A percentile compares a stretch with the other conserved stretches of the same genome.
Evolutionary conservation across 1,140 invertebrate genomes (phyloP).

Genomic region (Vollenhovia emeryi): DNA sequence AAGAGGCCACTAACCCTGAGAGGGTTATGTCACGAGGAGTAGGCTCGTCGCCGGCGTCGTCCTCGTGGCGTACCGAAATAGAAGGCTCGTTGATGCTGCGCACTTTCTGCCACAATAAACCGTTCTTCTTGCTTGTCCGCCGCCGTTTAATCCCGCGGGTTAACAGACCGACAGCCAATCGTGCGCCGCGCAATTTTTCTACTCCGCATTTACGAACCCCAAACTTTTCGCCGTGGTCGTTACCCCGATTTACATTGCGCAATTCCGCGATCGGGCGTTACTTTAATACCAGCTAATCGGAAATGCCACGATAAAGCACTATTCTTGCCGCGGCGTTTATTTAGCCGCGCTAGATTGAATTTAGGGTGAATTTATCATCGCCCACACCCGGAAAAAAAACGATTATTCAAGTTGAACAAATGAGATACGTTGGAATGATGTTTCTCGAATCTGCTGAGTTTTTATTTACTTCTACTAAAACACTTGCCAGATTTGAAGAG

Average conservation of each 20-base stretch:
- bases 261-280: not conserved
- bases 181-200: not conserved
- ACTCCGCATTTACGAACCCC: not conserved
- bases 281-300: not conserved
- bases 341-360: not conserved
- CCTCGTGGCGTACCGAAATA: constrained; percentile 62
- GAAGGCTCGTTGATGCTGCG: constrained; percentile 60
- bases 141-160: constrained; percentile 56
- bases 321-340: not conserved
- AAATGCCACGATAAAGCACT: not conserved
- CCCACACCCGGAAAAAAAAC: too few relatives aligned
- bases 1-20: constrained; percentile 70
- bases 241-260: not conserved
- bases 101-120: constrained; percentile 62
- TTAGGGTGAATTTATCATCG: not conserved
- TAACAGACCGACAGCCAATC: not conserved
- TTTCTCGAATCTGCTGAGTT: too few relatives aligned
- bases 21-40: constrained; percentile 67
- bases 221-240: not conserved
- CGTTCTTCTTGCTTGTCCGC: constrained; percentile 40
- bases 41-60: constrained; percentile 24
- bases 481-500: too few relatives aligned
- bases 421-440: too few relatives aligned
- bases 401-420: too few relatives aligned
- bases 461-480: too few relatives aligned